Evolutionary conservation across 2,888 invertebrate species (phyloP), one percentile per base, ranked within the genome.

Genomic region (Ophonus ardosiacus): DNA sequence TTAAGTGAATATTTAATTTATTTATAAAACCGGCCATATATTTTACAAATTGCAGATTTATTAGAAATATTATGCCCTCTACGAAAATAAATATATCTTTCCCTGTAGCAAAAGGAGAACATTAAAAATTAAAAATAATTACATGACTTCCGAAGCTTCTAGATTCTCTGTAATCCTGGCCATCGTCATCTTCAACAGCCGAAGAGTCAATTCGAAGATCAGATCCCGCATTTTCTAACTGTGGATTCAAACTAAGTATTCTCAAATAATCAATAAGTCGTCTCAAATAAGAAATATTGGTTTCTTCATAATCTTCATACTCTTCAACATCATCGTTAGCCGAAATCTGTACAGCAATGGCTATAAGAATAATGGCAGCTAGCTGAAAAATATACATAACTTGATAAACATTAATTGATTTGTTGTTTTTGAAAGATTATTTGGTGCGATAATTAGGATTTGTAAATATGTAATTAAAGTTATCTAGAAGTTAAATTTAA

Each of bases 221-320:
- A 7, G 74, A 51, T 31, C 8, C 56, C 15, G 56, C 21, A 57
- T 6, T 57, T 13, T 5, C 18, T 31, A 56, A 31, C 24, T 40
- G n/a, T 21, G 78, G 31, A 0, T n/a, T 57, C 7, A 57, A 18
- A 24, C 24, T 57, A 13, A 78, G 0, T 15, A 74, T 18, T 40
- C 43, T 78, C 13, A 78, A 31, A 6, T 8, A 18, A 57, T 57
- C 56, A 7, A 78, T n/a, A 56, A 78, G 21, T 6, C 43, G 18
- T 18, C 56, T 18, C 18, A 38, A 15, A 43, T 51, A 51, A 43
- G 78, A 57, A 21, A 7, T 15, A 57, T 78, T 24, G 21, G 7
- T 78, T 78, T 78, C 78, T 78, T 78, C 78, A n/a, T 78, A 56
- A 57, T 57, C 78, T 24, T 78, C 56, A 78, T 57, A 56, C 0